These are phyloP conservation scores for Celastrina argiolus DNA, from an alignment of 2,888 invertebrate species.

Conservation along the genomic window DNA sequence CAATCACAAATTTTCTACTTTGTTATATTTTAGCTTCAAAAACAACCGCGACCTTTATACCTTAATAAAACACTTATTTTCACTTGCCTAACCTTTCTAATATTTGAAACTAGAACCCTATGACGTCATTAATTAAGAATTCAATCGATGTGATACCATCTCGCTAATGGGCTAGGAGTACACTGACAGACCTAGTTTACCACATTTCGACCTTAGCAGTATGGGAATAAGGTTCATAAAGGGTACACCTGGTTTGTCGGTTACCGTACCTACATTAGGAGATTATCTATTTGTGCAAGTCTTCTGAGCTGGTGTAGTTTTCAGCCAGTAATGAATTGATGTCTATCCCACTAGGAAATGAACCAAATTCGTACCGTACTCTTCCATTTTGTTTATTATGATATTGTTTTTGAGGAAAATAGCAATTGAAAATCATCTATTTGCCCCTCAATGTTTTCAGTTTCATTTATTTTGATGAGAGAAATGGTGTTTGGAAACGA, in stretches of 20 bases:
- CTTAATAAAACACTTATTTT: background rate
- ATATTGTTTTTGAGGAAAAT: background rate
- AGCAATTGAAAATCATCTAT: constrained; percentile 7
- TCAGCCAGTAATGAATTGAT: constrained; percentile 35
- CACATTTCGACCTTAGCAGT: background rate
- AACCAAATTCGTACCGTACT: constrained; percentile 5
- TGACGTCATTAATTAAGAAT: constrained; percentile 16
- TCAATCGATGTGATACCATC: constrained; percentile 31
- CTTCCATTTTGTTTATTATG: constrained; percentile 2
- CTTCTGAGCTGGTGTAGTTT: constrained; percentile 35
- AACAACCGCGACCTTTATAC: too few relatives aligned
- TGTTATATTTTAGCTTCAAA: too few relatives aligned
- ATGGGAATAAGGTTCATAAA: background rate
- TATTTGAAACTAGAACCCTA: background rate
- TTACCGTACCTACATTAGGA: constrained; percentile 32
- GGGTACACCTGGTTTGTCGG: background rate
- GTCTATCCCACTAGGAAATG: constrained; percentile 30
- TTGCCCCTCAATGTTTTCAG: background rate
- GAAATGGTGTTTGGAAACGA: background rate
- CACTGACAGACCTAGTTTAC: background rate
- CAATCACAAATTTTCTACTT: too few relatives aligned
- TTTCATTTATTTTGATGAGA: background rate
- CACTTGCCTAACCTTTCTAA: background rate
- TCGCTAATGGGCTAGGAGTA: constrained; percentile 33
- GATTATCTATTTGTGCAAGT: constrained; percentile 34